Percentiles rank a stretch among this genome's conserved stretches.
phyloP scores from a whole-genome alignment of 2,113 vertebrate genomes.

The Coreoperca whiteheadi region DNA sequence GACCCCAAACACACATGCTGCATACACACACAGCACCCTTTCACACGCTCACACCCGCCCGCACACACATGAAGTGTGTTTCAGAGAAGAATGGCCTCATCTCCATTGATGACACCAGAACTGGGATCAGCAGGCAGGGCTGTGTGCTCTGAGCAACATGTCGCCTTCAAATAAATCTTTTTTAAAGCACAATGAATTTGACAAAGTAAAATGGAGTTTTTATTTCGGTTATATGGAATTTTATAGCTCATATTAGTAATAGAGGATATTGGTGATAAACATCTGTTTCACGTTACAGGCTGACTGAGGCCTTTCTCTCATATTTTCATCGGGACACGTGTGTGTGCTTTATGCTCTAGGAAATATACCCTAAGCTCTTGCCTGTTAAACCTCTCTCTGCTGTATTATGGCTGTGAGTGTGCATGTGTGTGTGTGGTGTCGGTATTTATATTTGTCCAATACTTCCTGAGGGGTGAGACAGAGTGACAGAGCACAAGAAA shows the following conservation, averaged over 20 bases:
- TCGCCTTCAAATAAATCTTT: conserved; percentile 68
- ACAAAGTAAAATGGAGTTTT: conserved; percentile 73
- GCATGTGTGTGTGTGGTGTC: conserved; percentile 29
- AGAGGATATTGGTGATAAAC: conserved; percentile 61
- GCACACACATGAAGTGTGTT: conserved; percentile 14
- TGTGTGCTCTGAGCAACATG: conserved; percentile 38
- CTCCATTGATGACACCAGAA: conserved; percentile 40
- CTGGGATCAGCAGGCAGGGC: conserved; percentile 20
- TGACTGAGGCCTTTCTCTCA: conserved; percentile 66
- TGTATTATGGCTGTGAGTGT: conserved; percentile 36
- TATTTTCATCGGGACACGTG: conserved; percentile 73
- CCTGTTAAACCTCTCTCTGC: conserved; percentile 63
- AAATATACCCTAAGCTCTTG: conserved; percentile 66
- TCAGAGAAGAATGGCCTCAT: conserved; percentile 19
- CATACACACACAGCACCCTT: conserved; percentile 10
- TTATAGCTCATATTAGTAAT: conserved; percentile 70
- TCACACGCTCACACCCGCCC: not conserved
- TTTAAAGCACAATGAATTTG: conserved; percentile 64
- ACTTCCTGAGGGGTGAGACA: conserved; percentile 32
- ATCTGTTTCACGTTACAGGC: conserved; percentile 67
- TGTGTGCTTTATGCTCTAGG: conserved; percentile 63
- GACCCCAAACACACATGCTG: conserved; percentile 39
- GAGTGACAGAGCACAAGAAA: conserved; percentile 22
- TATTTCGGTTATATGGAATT: conserved; percentile 64
- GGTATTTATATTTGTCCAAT: conserved; percentile 35